These are phyloP conservation scores for Gobius niger DNA, from an alignment of 2,113 vertebrate genomes.

Conservation along the genomic window DNA sequence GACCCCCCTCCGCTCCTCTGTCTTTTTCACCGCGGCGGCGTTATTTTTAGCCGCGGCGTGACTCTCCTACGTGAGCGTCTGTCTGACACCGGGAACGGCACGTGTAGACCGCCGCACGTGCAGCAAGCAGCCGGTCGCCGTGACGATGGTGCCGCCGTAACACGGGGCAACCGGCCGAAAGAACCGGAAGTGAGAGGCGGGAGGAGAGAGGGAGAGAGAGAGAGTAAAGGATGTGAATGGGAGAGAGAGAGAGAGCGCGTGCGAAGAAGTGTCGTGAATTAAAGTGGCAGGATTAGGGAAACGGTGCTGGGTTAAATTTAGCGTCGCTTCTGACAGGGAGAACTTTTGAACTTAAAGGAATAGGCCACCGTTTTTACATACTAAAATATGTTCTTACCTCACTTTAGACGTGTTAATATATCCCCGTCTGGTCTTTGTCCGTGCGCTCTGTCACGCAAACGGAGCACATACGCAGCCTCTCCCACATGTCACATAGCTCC, in stretches of 20 bases:
- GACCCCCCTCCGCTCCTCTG: constrained; percentile 19
- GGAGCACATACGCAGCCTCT: no score
- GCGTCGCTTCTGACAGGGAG: no score
- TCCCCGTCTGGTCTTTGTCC: no score
- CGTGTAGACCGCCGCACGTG: constrained; percentile 63
- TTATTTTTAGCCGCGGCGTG: constrained; percentile 65
- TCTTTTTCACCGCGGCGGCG: not conserved
- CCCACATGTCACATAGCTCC: no score
- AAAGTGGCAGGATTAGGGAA: not conserved
- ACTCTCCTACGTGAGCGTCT: constrained; percentile 34
- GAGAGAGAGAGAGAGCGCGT: no score
- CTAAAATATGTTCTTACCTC: no score
- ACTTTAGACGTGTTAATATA: no score
- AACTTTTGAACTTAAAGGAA: no score
- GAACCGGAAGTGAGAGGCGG: not conserved
- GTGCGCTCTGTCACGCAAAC: no score
- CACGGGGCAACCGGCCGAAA: not conserved
- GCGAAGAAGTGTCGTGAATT: not conserved
- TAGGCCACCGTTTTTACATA: no score
- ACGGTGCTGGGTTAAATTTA: no score
- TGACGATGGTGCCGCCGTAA: constrained; percentile 28
- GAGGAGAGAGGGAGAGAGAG: not conserved
- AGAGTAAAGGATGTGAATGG: not conserved
- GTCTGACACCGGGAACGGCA: constrained; percentile 50
- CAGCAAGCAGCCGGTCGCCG: not conserved